Percentiles rank a stretch among this genome's conserved stretches.
Conservation (phyloP, 2,797 vertebrate species). For the Fratercula arctica region DNA sequence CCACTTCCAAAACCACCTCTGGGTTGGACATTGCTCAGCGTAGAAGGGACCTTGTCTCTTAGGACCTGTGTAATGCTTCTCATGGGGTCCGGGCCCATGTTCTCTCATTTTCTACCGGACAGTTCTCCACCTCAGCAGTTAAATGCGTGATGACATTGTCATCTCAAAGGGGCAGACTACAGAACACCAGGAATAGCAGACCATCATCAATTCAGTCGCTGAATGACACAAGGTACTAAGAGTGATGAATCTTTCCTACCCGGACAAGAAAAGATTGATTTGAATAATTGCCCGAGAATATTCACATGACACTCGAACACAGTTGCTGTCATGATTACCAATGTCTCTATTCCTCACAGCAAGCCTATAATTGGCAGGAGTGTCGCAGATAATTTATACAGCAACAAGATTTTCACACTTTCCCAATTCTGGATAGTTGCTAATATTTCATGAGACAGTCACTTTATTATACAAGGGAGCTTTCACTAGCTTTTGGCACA, state of each 20-base stretch:
- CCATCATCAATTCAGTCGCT: background rate
- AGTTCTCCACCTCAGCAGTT: background rate
- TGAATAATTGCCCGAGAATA: conserved; percentile 40
- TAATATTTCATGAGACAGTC: conserved; percentile 58
- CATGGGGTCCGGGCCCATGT: rapidly evolving
- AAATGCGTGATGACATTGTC: background rate
- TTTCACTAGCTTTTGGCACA: background rate
- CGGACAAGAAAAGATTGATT: conserved; percentile 44
- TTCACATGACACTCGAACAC: conserved; percentile 29
- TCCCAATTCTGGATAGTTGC: conserved; percentile 30
- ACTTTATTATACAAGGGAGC: conserved; percentile 29
- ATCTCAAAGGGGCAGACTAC: background rate
- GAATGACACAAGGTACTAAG: background rate
- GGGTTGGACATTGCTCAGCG: background rate
- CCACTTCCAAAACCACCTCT: background rate
- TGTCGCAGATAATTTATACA: conserved; percentile 62
- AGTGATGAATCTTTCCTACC: conserved; percentile 47
- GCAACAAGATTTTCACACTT: conserved; percentile 59
- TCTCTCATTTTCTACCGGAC: background rate
- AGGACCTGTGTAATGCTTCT: background rate
- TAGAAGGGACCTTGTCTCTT: background rate
- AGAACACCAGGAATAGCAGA: conserved; percentile 5
- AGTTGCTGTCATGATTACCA: conserved; percentile 52
- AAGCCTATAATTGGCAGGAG: conserved; percentile 57
- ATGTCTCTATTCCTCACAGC: conserved; percentile 42